A percentile compares a stretch with the other conserved stretches of the same genome.
Conservation (phyloP, 2,888 invertebrate genomes). For the Orchesella flavescens region DNA sequence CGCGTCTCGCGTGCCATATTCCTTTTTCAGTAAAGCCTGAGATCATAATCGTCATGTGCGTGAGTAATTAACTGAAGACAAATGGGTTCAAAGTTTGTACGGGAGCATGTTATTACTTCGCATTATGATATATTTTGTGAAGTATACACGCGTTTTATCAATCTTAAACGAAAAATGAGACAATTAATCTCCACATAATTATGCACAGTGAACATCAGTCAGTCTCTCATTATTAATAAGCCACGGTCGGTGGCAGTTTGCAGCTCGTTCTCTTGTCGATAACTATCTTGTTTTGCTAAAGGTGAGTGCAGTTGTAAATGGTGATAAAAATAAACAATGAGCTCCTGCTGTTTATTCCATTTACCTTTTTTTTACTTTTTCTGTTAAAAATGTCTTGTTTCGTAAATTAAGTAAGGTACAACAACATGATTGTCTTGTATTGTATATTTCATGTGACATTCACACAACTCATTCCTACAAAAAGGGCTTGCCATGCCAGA, state of each 20-base stretch:
- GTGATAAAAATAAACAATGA: neutral
- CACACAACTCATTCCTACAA: slow-evolving; percentile 32
- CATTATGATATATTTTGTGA: neutral
- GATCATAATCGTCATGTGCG: too few relatives aligned
- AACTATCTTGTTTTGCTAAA: neutral
- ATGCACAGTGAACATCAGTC: neutral
- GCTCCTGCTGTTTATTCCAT: neutral
- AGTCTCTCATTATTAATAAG: neutral
- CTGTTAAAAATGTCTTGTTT: neutral
- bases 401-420: slow-evolving; percentile 1
- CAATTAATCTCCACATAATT: neutral
- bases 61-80: too few relatives aligned
- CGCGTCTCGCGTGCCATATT: too few relatives aligned
- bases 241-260: slow-evolving; percentile 3
- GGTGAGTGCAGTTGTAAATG: neutral
- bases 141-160: neutral
- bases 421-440: neutral
- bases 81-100: too few relatives aligned
- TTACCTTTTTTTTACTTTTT: neutral
- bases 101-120: neutral
- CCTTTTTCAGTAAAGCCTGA: too few relatives aligned
- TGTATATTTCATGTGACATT: slow-evolving; percentile 36
- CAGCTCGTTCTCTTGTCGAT: neutral
- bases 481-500: slow-evolving; percentile 29
- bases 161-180: too few relatives aligned